Percentiles rank a stretch among this genome's conserved stretches.
These are phyloP conservation scores for Ceyx cyanopectus DNA, from an alignment of 2,113 vertebrate genomes.

Conservation along the genomic window DNA sequence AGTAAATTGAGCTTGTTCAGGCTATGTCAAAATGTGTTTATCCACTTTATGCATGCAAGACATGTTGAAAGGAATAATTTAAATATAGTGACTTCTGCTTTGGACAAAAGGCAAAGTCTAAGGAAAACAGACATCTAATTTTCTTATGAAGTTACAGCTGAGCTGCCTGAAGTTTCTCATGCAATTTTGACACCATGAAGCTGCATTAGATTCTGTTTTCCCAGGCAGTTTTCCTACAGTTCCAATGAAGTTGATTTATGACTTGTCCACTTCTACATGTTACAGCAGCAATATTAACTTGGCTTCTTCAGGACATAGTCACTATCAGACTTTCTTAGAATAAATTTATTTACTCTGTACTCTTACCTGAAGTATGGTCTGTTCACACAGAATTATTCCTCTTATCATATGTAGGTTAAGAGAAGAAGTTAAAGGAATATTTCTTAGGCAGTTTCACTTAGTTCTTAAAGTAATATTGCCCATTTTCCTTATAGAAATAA, in stretches of 20 bases:
- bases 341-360: background rate
- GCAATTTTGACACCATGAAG: background rate
- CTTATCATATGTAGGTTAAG: background rate
- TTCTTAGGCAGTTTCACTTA: background rate
- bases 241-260: conserved; percentile 39
- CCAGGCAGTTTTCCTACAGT: conserved; percentile 6
- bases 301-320: background rate
- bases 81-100: background rate
- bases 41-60: background rate
- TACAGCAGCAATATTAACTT: background rate
- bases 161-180: background rate
- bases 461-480: background rate
- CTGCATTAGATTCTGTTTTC: conserved; percentile 6
- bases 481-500: background rate
- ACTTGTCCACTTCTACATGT: background rate
- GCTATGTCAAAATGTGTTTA: background rate
- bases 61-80: background rate
- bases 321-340: background rate
- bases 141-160: conserved; percentile 5
- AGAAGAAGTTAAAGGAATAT: background rate
- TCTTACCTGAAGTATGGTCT: background rate
- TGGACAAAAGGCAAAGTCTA: background rate
- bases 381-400: background rate
- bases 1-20: background rate
- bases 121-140: background rate